Evolutionary conservation across 1,140 invertebrate genomes (phyloP).

Genomic region (Drosophila obscura): DNA sequence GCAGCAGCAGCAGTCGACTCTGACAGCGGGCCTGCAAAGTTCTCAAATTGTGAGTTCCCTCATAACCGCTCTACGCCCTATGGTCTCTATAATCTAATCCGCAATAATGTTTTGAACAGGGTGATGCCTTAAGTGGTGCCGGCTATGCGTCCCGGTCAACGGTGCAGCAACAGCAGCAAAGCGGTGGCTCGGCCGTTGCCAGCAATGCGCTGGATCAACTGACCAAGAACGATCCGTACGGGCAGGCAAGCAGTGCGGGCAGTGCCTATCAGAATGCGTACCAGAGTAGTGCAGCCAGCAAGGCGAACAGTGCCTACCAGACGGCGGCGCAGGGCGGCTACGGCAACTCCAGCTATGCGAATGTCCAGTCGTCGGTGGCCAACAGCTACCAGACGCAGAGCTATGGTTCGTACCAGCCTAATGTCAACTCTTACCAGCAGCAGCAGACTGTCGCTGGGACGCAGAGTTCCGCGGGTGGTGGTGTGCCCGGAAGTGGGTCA

Average conservation of each 20-base stretch:
- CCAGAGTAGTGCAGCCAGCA: slow-evolving; percentile 66
- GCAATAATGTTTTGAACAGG: slow-evolving; percentile 33
- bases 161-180: slow-evolving; percentile 60
- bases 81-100: background rate
- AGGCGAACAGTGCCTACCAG: slow-evolving; percentile 69
- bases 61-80: background rate
- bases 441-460: slow-evolving; percentile 53
- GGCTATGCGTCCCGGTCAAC: slow-evolving; percentile 66
- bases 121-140: slow-evolving; percentile 67
- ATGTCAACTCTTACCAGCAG: slow-evolving; percentile 80
- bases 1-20: slow-evolving; percentile 65
- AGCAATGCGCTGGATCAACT: slow-evolving; percentile 76
- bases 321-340: slow-evolving; percentile 65
- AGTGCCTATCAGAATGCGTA: slow-evolving; percentile 77
- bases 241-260: slow-evolving; percentile 54
- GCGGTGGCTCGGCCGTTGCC: slow-evolving; percentile 34
- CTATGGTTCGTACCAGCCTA: slow-evolving; percentile 79
- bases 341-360: slow-evolving; percentile 73
- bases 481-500: slow-evolving; percentile 50
- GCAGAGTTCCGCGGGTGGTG: slow-evolving; percentile 56
- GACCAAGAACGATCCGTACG: slow-evolving; percentile 80
- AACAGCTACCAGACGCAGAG: slow-evolving; percentile 80
- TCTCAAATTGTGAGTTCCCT: slow-evolving; percentile 74
- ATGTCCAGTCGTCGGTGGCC: slow-evolving; percentile 78
- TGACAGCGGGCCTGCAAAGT: slow-evolving; percentile 72